Base-by-base conservation (phyloP, 1,140 invertebrate species). In the Batillaria attramentaria region DNA sequence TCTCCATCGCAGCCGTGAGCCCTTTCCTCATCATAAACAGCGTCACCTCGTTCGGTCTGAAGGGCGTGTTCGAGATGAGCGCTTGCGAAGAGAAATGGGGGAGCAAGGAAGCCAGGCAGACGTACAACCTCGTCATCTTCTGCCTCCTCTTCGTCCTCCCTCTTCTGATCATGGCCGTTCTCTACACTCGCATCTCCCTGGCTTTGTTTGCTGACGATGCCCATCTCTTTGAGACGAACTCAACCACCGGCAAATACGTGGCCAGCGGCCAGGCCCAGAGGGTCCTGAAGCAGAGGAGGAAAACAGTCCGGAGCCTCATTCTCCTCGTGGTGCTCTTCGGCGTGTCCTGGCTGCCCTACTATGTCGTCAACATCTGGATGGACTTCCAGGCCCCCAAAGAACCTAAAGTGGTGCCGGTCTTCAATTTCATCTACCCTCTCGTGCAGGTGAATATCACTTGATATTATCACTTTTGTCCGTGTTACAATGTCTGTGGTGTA, bases 141-240 rank as follows among this genome's bases (percentile, higher is more conserved):
- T 86, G 95, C 1, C 89, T 95, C 43, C 92, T 97, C 3, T 97
- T 96, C 89, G 92, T 93, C 82, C 90, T 94, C 16, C 96, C 96
- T 0, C 89, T 97, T 18, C 81, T 94, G 3, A 94, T 97, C 85
- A 97, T 97, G 95, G 94, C 93, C 39, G 91, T 96, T 3, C 94
- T 95, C 1, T 97, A 97, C 90, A 94, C 93, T 83, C 95, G 96
- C 89, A 97, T 97, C 72, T 94, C 95, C 8, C 89, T 93, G 20
- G 95, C 96, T 0, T 91, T 97, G 1, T 97, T 96, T 96, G 94
- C 92, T 62, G 94, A 94, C 1, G 92, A 94, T 72, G 94, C 94
- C 76, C 94, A 79, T 3, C 80, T 84, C n/a, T 81, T 84, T 28
- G 33, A 57, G 13, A 70, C 50, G 37, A 66, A n/a, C 16, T 13